phyloP scores from a whole-genome alignment of 2,888 invertebrate genomes.

The Phyto melanocephala region DNA sequence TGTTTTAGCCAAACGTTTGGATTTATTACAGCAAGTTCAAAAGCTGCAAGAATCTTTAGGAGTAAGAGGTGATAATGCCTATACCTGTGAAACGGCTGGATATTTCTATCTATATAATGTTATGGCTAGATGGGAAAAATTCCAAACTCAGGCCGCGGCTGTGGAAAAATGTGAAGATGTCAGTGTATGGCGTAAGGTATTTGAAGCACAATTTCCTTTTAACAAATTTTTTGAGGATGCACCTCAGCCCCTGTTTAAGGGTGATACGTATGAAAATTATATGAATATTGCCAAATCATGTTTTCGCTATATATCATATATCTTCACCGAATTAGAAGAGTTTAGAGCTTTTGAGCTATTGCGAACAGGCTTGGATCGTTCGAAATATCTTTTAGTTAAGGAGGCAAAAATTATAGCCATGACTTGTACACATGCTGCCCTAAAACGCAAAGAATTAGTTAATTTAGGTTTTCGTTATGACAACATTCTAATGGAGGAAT shows the following conservation, averaged over 20 bases:
- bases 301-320: constrained; percentile 95
- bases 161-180: constrained; percentile 60
- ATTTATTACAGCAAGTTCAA: constrained; percentile 92
- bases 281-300: constrained; percentile 94
- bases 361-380: constrained; percentile 95
- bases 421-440: constrained; percentile 99
- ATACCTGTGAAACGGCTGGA: constrained; percentile 99
- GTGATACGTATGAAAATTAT: constrained; percentile 87
- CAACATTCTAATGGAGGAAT: constrained; percentile 99
- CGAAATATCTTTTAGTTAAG: constrained; percentile 97
- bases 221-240: constrained; percentile 95
- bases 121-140: constrained; percentile 94
- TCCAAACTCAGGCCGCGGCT: constrained; percentile 79
- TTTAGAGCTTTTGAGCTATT: constrained; percentile 98
- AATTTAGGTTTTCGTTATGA: constrained; percentile 98
- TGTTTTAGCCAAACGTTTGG: constrained; percentile 95
- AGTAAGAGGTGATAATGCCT: constrained; percentile 92
- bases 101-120: constrained; percentile 97
- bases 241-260: constrained; percentile 94
- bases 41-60: constrained; percentile 91
- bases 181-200: constrained; percentile 76
- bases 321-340: constrained; percentile 98
- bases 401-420: constrained; percentile 99
- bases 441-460: constrained; percentile 97
- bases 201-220: constrained; percentile 94